Evolutionary conservation across 64 coral and sea anemone species (phyloP).

Genomic region (Exaiptasia diaphana): DNA sequence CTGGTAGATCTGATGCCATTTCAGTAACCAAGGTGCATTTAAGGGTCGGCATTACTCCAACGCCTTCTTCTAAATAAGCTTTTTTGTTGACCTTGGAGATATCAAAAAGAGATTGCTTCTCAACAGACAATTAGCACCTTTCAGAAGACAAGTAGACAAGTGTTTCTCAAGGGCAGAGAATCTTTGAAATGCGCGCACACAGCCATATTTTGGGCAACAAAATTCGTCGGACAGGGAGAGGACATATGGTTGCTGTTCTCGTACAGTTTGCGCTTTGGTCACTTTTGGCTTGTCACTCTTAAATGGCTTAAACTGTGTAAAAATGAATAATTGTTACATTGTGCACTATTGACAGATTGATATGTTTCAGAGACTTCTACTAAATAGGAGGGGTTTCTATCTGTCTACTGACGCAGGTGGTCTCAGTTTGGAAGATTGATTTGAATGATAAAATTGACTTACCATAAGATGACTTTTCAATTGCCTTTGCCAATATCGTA

Average conservation of each 20-base stretch:
- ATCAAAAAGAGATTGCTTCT: conserved; percentile 29
- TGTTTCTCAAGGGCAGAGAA: conserved; percentile 1
- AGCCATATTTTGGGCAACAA: conserved; percentile 9
- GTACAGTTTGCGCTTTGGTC: neutral
- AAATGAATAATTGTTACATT: too few species aligned
- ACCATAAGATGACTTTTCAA: neutral
- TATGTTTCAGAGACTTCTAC: too few species aligned
- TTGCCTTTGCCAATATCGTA: conserved; percentile 29
- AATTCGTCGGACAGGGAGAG: neutral
- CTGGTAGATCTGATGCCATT: neutral
- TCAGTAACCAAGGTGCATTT: too few species aligned
- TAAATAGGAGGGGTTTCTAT: conserved; percentile 11
- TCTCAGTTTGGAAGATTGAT: conserved; percentile 4
- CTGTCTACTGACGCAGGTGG: conserved; percentile 10
- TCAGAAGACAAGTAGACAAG: conserved; percentile 29
- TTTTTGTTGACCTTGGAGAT: neutral
- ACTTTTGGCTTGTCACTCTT: too few species aligned
- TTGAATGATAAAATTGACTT: neutral
- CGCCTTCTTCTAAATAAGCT: conserved; percentile 28
- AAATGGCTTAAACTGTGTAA: too few species aligned
- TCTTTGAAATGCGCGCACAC: conserved; percentile 15
- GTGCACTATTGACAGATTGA: too few species aligned
- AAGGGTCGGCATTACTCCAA: conserved; percentile 32
- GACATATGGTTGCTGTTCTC: neutral
- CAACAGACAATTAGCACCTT: neutral